Evolutionary conservation across 2,888 invertebrate genomes (phyloP), one percentile per base, ranked within the genome.

Genomic region (Dione vanillae): DNA sequence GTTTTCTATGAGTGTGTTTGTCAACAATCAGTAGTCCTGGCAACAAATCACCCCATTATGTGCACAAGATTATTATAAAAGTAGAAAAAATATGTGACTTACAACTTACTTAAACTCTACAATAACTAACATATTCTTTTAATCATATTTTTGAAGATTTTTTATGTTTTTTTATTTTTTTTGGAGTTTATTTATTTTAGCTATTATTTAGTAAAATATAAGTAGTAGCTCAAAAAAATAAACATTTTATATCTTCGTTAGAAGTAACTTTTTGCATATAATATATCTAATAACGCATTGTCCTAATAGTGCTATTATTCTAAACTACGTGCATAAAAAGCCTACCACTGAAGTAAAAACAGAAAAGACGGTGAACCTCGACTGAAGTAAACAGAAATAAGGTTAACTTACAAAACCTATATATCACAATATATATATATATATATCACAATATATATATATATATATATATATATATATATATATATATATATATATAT

Each of bases 201-300:
- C 43, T 59, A 41, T 59, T 43, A 59, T 59, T 43, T 59, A 59
- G 9, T 43, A 59, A 59, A 59, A 59, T 59, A 59, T 43, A 43
- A 59, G 59, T 59, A 40, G 20, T 27, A 59, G 59, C 14, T 43
- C 10, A 59, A 43, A 59, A 59, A 59, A 41, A 41, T 59, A 59
- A 59, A 20, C 43, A 20, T 43, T 43, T 59, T 59, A 59, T n/a
- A 59, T 59, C 59, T 59, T 59, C 14, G 41, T 56, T 56, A 37
- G 37, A 40, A 43, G 59, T 59, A 59, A 59, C 59, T 43, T 20
- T 43, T 59, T 59, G 37, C 37, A 59, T n/a, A 43, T 27, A 20
- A 14, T 59, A 43, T 43, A 59, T 14, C n/a, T 10, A 43, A 20
- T 43, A 43, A 12, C 41, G 0, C 40, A 41, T 40, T 56, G 19